Percentiles rank a stretch among this genome's conserved stretches.
Evolutionary conservation across 2,888 invertebrate species (phyloP).

Genomic region (Nematopogon swammerdamellus): DNA sequence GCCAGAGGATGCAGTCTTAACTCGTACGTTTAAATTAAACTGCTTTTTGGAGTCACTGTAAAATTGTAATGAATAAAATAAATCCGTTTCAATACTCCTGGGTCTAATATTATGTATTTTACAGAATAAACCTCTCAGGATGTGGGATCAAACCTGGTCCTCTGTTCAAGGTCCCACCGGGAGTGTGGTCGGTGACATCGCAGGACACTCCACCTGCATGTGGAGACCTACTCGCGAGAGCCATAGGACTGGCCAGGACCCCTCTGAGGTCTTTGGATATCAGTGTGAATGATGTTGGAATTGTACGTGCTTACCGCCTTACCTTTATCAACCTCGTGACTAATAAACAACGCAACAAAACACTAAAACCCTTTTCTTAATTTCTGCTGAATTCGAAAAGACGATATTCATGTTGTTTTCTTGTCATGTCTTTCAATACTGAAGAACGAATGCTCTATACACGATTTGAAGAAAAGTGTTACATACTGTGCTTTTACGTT

Average conservation of each 20-base stretch:
- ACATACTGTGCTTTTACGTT: constrained; percentile 12
- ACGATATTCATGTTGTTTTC: too few relatives aligned
- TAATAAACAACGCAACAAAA: too few relatives aligned
- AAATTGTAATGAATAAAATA: too few relatives aligned
- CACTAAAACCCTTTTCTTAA: too few relatives aligned
- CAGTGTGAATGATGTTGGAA: constrained; percentile 48
- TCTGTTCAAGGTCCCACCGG: constrained; percentile 34
- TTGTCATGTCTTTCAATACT: too few relatives aligned
- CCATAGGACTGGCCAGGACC: constrained; percentile 46
- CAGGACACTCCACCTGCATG: constrained; percentile 45
- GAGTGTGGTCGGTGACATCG: constrained; percentile 48
- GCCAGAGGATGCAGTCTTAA: constrained; percentile 48
- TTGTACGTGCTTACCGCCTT: too few relatives aligned
- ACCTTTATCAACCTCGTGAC: too few relatives aligned
- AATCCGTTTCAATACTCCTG: background rate
- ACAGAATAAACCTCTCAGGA: constrained; percentile 45
- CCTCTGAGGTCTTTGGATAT: constrained; percentile 42
- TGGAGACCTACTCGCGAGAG: constrained; percentile 45
- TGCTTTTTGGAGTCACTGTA: too few relatives aligned
- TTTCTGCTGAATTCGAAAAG: too few relatives aligned
- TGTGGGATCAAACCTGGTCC: constrained; percentile 43
- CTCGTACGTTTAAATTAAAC: constrained; percentile 31
- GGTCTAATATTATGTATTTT: too few relatives aligned
- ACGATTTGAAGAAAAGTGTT: too few relatives aligned
- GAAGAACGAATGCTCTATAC: too few relatives aligned